Conservation (phyloP, 1,140 invertebrate genomes). For the Pseudomyrmex dendroicus region DNA sequence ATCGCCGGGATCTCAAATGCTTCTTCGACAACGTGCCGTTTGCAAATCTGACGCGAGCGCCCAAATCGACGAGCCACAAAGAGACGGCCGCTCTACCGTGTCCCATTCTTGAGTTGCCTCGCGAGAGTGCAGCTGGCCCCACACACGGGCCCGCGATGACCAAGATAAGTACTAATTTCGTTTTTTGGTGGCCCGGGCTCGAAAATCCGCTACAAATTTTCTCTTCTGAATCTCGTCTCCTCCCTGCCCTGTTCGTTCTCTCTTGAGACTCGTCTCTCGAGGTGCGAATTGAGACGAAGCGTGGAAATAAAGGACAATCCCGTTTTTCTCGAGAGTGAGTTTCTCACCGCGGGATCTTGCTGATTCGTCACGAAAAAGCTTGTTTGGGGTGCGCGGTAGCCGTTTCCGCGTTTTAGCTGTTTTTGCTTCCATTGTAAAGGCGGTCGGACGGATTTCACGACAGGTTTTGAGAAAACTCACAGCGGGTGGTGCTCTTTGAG, state of each 20-base stretch:
- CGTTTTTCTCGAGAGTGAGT: background rate
- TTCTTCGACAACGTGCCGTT: constrained; percentile 44
- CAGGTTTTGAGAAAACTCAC: constrained; percentile 78
- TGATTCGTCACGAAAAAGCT: constrained; percentile 44
- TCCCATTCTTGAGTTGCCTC: constrained; percentile 48
- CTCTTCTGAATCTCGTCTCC: constrained; percentile 27
- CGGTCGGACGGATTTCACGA: constrained; percentile 69
- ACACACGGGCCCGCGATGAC: constrained; percentile 62
- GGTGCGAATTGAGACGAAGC: constrained; percentile 64
- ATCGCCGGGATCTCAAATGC: constrained; percentile 45
- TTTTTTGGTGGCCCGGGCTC: constrained; percentile 55
- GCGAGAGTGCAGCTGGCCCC: constrained; percentile 66
- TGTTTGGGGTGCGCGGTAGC: constrained; percentile 67
- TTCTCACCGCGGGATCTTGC: constrained; percentile 33
- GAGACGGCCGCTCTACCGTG: constrained; percentile 23
- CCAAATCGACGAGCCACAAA: constrained; percentile 42
- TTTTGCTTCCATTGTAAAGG: constrained; percentile 57
- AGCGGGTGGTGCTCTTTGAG: constrained; percentile 66
- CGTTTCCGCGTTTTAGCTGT: constrained; percentile 58
- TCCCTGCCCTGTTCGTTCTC: background rate
- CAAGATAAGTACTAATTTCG: constrained; percentile 80
- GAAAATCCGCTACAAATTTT: constrained; percentile 77
- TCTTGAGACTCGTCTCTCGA: constrained; percentile 21
- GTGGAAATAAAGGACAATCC: constrained; percentile 49
- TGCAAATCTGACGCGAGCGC: constrained; percentile 68